Conservation (phyloP, 2,888 invertebrate genomes). For the Lasioglossum calceatum region DNA sequence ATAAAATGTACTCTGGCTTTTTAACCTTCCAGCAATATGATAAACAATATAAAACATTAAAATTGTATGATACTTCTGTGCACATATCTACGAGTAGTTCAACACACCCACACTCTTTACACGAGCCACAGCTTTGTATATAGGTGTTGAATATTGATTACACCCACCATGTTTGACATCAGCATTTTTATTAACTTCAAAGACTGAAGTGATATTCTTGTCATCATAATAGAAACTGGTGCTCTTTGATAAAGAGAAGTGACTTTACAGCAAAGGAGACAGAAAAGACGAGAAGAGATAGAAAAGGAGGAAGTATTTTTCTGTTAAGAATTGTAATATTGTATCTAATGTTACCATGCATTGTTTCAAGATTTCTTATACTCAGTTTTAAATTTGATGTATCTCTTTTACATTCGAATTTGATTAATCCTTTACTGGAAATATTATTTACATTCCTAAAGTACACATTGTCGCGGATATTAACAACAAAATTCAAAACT, state of each 20-base stretch:
- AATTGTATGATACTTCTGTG: background rate
- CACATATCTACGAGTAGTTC: background rate
- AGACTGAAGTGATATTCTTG: background rate
- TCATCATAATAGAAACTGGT: background rate
- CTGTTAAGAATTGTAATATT: background rate
- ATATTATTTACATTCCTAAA: background rate
- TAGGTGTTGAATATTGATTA: constrained; percentile 16
- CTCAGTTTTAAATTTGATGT: background rate
- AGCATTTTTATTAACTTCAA: background rate
- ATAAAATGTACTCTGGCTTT: background rate
- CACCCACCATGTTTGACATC: constrained; percentile 2
- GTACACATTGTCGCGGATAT: too few species aligned
- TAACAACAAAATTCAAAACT: background rate
- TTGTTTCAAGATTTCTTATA: background rate
- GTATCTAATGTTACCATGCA: constrained; percentile 3
- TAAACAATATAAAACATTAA: background rate
- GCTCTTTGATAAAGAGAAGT: background rate
- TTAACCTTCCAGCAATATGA: constrained; percentile 24
- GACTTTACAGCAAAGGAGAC: background rate
- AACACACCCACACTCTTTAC: background rate
- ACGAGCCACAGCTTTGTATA: background rate
- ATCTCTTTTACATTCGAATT: background rate
- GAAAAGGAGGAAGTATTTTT: background rate
- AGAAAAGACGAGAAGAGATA: background rate
- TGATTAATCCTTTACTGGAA: background rate